These are phyloP conservation scores for Aplidium turbinatum DNA, from an alignment of 23 tunicate species.

Conservation along the genomic window DNA sequence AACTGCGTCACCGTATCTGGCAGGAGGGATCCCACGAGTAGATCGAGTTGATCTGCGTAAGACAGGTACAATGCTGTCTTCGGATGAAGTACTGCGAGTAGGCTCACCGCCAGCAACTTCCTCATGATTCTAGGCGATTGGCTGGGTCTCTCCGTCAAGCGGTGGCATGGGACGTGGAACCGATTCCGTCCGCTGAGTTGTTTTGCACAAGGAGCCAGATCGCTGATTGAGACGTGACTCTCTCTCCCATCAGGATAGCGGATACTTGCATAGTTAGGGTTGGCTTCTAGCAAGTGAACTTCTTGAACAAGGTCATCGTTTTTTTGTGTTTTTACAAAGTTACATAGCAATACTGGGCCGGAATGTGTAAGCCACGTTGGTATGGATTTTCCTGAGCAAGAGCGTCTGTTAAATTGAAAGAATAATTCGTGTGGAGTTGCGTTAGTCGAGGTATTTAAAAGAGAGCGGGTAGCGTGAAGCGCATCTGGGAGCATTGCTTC, in stretches of 20 bases:
- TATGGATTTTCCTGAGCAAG: background rate
- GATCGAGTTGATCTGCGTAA: no score
- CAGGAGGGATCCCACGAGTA: no score
- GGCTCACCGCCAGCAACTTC: no score
- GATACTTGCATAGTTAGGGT: constrained; percentile 18
- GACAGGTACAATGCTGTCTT: no score
- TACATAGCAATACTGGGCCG: constrained; percentile 19
- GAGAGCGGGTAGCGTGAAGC: constrained; percentile 11
- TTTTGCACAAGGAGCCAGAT: constrained; percentile 32
- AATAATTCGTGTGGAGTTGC: constrained; percentile 30
- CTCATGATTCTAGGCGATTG: no score
- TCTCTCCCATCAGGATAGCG: constrained; percentile 22
- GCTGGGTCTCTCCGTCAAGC: no score
- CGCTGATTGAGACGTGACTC: constrained; percentile 8
- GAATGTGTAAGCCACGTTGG: constrained; percentile 9
- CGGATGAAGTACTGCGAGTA: no score
- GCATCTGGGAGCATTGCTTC: constrained; percentile 41
- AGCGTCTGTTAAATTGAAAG: constrained; percentile 5
- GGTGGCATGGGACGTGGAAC: no score
- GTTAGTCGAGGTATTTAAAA: constrained; percentile 29
- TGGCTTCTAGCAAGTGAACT: constrained; percentile 31
- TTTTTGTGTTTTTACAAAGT: constrained; percentile 20
- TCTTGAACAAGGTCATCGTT: constrained; percentile 14
- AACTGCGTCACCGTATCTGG: no score
- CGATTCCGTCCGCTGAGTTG: no score